A percentile compares a stretch with the other conserved stretches of the same genome.
phyloP scores from a whole-genome alignment of 2,113 vertebrate species.

The Myrmecophaga tridactyla region DNA sequence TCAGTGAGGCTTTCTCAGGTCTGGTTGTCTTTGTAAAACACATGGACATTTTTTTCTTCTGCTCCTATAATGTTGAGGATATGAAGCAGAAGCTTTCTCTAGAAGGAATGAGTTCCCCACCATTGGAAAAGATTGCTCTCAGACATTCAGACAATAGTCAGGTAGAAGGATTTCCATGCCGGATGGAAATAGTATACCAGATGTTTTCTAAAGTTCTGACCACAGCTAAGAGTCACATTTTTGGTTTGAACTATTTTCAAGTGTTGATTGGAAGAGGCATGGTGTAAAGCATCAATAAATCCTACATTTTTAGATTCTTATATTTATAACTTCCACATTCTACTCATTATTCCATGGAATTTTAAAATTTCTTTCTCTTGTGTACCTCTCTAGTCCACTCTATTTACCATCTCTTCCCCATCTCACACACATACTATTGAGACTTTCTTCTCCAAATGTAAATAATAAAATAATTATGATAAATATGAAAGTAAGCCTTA shows the following conservation, averaged over 20 bases:
- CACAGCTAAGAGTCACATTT: not conserved
- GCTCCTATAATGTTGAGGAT: not conserved
- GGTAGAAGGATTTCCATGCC: not conserved
- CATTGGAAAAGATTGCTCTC: not conserved
- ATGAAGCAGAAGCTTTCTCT: not conserved
- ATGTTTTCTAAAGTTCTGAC: not conserved
- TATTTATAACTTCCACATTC: not conserved
- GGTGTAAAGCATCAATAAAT: not conserved
- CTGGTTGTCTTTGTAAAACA: not conserved
- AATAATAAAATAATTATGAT: not conserved
- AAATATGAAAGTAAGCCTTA: not conserved
- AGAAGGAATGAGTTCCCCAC: not conserved
- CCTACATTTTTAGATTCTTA: not conserved
- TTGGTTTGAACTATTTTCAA: not conserved
- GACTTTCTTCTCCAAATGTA: not conserved
- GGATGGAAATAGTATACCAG: not conserved
- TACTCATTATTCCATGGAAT: not conserved
- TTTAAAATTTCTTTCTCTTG: not conserved
- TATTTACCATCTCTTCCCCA: fast-evolving
- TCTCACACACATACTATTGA: not conserved
- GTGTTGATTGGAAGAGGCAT: not conserved
- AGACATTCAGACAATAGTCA: not conserved
- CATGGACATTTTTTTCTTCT: not conserved
- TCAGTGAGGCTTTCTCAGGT: not conserved
- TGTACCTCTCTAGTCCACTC: not conserved